phyloP scores from a whole-genome alignment of 2,888 invertebrate species.

The Aromia moschata region DNA sequence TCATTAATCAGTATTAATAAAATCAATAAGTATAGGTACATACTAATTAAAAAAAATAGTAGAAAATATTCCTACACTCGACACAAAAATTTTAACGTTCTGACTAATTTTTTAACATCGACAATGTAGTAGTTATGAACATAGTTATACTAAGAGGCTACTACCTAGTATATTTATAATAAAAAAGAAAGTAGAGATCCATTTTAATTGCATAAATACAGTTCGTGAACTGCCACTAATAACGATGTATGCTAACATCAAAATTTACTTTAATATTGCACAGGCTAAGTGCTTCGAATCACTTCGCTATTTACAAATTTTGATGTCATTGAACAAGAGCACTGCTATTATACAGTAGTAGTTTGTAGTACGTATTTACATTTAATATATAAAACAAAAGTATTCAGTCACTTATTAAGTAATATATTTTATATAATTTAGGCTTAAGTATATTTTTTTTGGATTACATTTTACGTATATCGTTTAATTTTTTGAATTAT shows the following conservation, averaged over 20 bases:
- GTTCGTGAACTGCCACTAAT: constrained; percentile 32
- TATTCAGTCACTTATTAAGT: constrained; percentile 42
- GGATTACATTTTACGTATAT: constrained; percentile 57
- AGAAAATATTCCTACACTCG: constrained; percentile 5
- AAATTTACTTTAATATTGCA: constrained; percentile 41
- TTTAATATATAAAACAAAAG: constrained; percentile 31
- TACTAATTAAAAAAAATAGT: too few relatives aligned
- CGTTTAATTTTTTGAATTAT: constrained; percentile 50
- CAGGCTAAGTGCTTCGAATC: constrained; percentile 38
- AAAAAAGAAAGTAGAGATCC: constrained; percentile 47
- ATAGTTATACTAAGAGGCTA: constrained; percentile 38
- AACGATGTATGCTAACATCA: constrained; percentile 24
- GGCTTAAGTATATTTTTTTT: constrained; percentile 52
- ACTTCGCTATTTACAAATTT: constrained; percentile 29
- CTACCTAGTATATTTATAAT: constrained; percentile 42
- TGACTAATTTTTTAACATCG: constrained; percentile 35
- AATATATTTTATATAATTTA: constrained; percentile 38
- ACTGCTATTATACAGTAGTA: constrained; percentile 29
- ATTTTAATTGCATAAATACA: constrained; percentile 40
- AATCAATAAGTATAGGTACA: too few relatives aligned
- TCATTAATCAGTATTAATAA: too few relatives aligned
- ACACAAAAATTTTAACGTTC: constrained; percentile 6
- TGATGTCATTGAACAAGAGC: constrained; percentile 30
- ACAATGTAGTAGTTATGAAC: constrained; percentile 36
- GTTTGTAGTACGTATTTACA: constrained; percentile 35